Evolutionary conservation across 2,113 vertebrate genomes (phyloP), one percentile per base, ranked within the genome.

Genomic region (Pterocles orientalis): DNA sequence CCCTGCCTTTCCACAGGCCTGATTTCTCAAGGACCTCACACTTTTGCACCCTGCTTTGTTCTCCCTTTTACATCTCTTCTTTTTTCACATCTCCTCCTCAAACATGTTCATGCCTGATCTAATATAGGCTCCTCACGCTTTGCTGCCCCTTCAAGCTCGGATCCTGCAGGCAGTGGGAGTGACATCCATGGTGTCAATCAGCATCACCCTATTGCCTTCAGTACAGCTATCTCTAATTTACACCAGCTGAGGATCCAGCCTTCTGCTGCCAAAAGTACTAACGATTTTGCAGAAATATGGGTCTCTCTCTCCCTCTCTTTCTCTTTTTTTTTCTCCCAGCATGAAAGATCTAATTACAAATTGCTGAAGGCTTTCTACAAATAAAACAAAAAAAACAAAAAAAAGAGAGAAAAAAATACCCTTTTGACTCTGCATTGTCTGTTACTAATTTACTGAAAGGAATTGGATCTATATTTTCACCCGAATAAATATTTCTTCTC

Each of bases 331-430:
- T 4, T 41, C 43, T 83, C 72, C 80, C 82, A 90, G 76, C 72
- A 69, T 86, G 94, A 92, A 88, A 88, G 60, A 88, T 84, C 86
- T 97, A 95, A 96, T 96, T 97, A 93, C 90, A 93, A 95, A 96
- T 88, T 90, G 92, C 93, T 96, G 83, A 95, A 86, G 88, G 88
- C 88, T 92, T 93, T 16, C 45, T 81, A 71, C 54, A 90, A 96
- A 93, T 82, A 93, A 53, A 39, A 11, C 14, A 41, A 33, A 53
- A 73, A 31, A n/a, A n/a, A n/a, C 39, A 19, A 7, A 3, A 12
- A 9, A n/a, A 10, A 17, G 2, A 16, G 2, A 2, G 5, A 11
- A 6, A 66, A 45, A 31, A 3, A 61, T 69, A 77, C 43, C 39
- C 79, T 90, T 94, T 96, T 81, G 79, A 93, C 60, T 92, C 86